phyloP scores from a whole-genome alignment of 2,797 vertebrate species.

The Malacoraja senta region DNA sequence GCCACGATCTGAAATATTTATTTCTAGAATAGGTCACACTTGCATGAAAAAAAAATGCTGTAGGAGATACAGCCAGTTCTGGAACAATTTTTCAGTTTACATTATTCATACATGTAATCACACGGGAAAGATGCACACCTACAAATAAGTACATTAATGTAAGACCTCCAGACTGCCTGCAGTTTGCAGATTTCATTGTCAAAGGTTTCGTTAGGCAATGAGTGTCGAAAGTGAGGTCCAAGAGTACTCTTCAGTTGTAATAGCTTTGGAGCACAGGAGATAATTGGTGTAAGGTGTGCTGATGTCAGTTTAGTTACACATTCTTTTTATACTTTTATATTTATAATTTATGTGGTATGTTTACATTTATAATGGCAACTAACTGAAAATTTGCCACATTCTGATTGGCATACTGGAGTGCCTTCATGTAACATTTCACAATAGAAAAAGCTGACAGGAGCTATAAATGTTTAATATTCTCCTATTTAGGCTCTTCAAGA shows the following conservation, averaged over 20 bases:
- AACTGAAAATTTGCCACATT: background rate
- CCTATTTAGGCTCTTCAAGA: background rate
- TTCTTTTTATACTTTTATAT: background rate
- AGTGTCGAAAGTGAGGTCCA: background rate
- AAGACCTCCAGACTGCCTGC: too few species aligned
- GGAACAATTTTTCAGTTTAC: too few species aligned
- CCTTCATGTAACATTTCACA: background rate
- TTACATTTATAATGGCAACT: background rate
- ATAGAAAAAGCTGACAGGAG: background rate
- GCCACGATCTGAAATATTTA: too few species aligned
- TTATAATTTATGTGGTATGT: background rate
- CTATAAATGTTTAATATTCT: background rate
- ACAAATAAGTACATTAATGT: too few species aligned
- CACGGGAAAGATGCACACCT: too few species aligned
- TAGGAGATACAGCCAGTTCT: too few species aligned
- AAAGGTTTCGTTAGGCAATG: too few species aligned
- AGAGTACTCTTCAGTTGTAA: background rate
- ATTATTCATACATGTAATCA: too few species aligned
- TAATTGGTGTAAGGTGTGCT: background rate
- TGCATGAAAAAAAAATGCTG: too few species aligned
- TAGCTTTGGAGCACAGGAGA: background rate
- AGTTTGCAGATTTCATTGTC: too few species aligned
- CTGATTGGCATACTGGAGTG: background rate
- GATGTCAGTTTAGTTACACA: background rate
- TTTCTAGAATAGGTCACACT: too few species aligned